Conservation (phyloP, 2,113 vertebrate genomes). For the Gopherus evgoodei region DNA sequence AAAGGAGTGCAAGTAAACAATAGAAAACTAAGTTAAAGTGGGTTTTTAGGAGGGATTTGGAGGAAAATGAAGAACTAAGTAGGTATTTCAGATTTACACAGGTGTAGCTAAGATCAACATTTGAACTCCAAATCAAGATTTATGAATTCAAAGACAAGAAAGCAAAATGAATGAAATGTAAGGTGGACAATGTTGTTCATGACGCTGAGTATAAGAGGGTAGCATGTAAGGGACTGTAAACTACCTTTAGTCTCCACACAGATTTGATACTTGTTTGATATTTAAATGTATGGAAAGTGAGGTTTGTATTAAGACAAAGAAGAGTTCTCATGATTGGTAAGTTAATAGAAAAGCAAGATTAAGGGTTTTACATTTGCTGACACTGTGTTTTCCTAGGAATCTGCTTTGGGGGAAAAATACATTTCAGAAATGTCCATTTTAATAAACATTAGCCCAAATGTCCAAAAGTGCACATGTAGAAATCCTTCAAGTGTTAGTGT, state of each 20-base stretch:
- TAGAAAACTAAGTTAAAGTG: neutral
- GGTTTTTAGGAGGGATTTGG: neutral
- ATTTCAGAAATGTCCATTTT: neutral
- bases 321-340: neutral
- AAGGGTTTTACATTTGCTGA: neutral
- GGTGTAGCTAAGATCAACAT: neutral
- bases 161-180: neutral
- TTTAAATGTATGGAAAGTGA: neutral
- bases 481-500: neutral
- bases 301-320: neutral
- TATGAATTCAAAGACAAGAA: neutral
- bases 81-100: neutral
- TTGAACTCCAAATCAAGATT: neutral
- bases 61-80: neutral
- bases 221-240: neutral
- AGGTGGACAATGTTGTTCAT: neutral
- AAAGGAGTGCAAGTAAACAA: neutral
- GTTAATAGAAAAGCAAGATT: neutral
- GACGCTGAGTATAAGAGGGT: neutral
- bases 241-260: accelerated
- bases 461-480: neutral
- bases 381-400: neutral
- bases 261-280: neutral
- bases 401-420: neutral
- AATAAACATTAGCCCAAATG: neutral